Evolutionary conservation across 1,140 invertebrate species (phyloP), one percentile per base, ranked within the genome.

Genomic region (Scaptomyza hsui): DNA sequence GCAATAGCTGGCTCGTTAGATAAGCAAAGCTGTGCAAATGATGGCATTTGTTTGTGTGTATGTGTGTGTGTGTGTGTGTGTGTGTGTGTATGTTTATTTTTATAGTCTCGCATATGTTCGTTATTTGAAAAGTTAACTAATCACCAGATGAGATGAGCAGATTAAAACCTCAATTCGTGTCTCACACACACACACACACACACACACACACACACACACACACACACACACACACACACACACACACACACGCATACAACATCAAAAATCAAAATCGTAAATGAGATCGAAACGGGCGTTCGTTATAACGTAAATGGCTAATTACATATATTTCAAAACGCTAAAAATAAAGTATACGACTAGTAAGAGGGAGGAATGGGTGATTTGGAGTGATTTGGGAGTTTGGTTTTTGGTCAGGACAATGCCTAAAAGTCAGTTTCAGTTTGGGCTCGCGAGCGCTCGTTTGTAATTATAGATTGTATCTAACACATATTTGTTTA

Each of bases 381-480:
- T 7, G 48, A 5, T 49, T 32, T 10, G 29, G 10, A 0, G 9
- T 16, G 26, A 10, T 29, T 32, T 16, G 26, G 24, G 26, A 4
- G 26, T 15, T 49, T 12, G 7, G 9, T 13, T n/a, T 5, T 21
- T 24, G 26, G 9, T 12, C 59, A 62, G 67, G 51, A 52, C 49
- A 69, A 47, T 62, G 29, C 18, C 49, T 64, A 63, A 63, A 63
- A 48, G 67, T n/a, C 61, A 57, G 26, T n/a, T 13, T 39, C 51
- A 51, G 24, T 9, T 12, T 37, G 32, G 19, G 37, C 7, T n/a
- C 32, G 12, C 59, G 26, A 29, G 24, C 21, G 2, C 29, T 39
- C 41, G 68, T 72, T 29, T 77, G 65, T 70, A 89, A 89, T 89
- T 89, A 89, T 69, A 81, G 77, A 89, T 85, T 52, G 55, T 79